phyloP scores from a whole-genome alignment of 1,140 invertebrate species.

The Formica selysi region DNA sequence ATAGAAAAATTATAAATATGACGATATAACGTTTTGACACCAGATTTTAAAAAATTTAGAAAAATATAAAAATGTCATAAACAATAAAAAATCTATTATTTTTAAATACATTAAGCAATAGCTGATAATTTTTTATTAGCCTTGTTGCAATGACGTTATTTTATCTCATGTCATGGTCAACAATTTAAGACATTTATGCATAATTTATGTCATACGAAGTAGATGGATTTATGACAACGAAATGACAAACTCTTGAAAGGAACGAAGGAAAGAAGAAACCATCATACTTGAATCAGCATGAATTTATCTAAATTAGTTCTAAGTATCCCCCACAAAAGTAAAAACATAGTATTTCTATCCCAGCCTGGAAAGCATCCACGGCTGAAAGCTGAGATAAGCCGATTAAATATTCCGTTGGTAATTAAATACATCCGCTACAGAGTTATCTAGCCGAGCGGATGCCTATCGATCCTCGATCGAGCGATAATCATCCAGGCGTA shows the following conservation, averaged over 20 bases:
- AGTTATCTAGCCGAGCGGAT: constrained; percentile 57
- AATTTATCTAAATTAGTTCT: neutral
- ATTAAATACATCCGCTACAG: constrained; percentile 59
- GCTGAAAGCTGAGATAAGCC: constrained; percentile 30
- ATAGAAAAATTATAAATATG: constrained; percentile 13
- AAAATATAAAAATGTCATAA: neutral
- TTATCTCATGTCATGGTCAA: no score
- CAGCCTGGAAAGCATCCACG: neutral
- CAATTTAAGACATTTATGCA: no score
- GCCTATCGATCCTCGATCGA: constrained; percentile 58
- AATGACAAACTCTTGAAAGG: neutral
- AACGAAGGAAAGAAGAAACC: neutral
- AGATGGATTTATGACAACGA: neutral
- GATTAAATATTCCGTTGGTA: constrained; percentile 60
- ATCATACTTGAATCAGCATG: neutral
- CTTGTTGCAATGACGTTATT: no score
- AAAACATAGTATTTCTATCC: constrained; percentile 38
- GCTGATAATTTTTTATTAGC: neutral
- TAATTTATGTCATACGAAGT: neutral
- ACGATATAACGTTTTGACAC: neutral
- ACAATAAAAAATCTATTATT: neutral
- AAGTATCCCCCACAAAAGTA: constrained; percentile 19
- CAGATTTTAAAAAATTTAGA: neutral
- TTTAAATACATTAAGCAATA: neutral
- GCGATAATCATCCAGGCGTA: constrained; percentile 63